A percentile compares a stretch with the other conserved stretches of the same genome.
phyloP scores from a whole-genome alignment of 1,140 invertebrate species.

The Hyphantria cunea region DNA sequence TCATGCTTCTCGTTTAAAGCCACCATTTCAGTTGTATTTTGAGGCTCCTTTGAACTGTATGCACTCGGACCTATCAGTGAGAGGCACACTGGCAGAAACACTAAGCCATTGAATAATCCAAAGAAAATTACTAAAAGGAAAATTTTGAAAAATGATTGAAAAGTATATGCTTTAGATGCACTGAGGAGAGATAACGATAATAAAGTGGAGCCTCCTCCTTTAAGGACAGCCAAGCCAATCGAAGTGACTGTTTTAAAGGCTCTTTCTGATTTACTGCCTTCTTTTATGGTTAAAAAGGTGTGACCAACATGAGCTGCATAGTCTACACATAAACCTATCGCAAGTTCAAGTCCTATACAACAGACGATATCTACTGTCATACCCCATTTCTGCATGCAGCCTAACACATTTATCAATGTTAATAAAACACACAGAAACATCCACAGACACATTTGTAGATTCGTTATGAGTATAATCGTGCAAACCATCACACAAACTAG shows the following conservation, averaged over 20 bases:
- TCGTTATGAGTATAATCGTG: slow-evolving; percentile 90
- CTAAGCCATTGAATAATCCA: slow-evolving; percentile 89
- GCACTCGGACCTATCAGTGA: slow-evolving; percentile 87
- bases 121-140: slow-evolving; percentile 89
- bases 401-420: slow-evolving; percentile 91
- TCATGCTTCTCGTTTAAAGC: slow-evolving; percentile 60
- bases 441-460: slow-evolving; percentile 89
- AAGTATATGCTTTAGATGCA: slow-evolving; percentile 90
- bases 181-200: slow-evolving; percentile 88
- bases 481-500: slow-evolving; percentile 91
- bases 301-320: slow-evolving; percentile 95
- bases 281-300: slow-evolving; percentile 85
- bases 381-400: slow-evolving; percentile 91
- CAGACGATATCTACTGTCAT: slow-evolving; percentile 93
- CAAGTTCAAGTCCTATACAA: slow-evolving; percentile 91
- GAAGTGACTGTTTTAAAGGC: slow-evolving; percentile 87
- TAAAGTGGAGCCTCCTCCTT: slow-evolving; percentile 91
- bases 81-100: slow-evolving; percentile 89
- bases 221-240: slow-evolving; percentile 91
- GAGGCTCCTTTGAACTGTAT: slow-evolving; percentile 54
- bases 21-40: slow-evolving; percentile 48
- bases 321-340: slow-evolving; percentile 94
- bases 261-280: slow-evolving; percentile 83
- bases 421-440: slow-evolving; percentile 90
- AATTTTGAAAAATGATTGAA: slow-evolving; percentile 91